Evolutionary conservation across 2,113 vertebrate genomes (phyloP).

Genomic region (Orycteropus afer): DNA sequence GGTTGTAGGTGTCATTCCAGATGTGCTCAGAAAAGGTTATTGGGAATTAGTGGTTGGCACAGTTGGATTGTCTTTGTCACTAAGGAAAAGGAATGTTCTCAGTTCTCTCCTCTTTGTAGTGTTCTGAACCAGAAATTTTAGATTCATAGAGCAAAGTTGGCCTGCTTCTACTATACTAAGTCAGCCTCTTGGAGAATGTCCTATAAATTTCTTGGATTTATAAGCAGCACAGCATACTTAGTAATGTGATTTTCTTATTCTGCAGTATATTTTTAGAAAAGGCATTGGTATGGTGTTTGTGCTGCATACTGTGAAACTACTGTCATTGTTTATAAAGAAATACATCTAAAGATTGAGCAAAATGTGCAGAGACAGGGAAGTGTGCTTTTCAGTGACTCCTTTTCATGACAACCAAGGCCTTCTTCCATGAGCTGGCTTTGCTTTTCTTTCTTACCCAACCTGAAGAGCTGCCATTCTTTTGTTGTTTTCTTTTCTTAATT

Average conservation of each 20-base stretch:
- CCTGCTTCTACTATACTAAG: neutral
- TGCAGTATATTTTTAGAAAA: neutral
- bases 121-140: neutral
- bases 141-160: neutral
- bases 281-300: neutral
- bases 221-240: neutral
- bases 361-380: neutral
- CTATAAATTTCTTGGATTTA: neutral
- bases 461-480: constrained; percentile 1
- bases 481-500: constrained; percentile 19
- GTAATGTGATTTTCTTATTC: neutral
- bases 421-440: neutral
- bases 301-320: neutral
- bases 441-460: neutral
- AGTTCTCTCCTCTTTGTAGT: neutral
- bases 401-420: neutral
- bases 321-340: neutral
- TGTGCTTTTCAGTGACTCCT: neutral
- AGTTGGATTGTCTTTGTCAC: neutral
- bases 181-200: neutral
- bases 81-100: neutral
- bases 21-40: neutral
- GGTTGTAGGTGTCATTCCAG: neutral
- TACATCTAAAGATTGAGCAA: neutral
- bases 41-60: neutral